Evolutionary conservation across 2,797 vertebrate species (phyloP), one percentile per base, ranked within the genome.

Genomic region (Parauchenoglanis punctatus): DNA sequence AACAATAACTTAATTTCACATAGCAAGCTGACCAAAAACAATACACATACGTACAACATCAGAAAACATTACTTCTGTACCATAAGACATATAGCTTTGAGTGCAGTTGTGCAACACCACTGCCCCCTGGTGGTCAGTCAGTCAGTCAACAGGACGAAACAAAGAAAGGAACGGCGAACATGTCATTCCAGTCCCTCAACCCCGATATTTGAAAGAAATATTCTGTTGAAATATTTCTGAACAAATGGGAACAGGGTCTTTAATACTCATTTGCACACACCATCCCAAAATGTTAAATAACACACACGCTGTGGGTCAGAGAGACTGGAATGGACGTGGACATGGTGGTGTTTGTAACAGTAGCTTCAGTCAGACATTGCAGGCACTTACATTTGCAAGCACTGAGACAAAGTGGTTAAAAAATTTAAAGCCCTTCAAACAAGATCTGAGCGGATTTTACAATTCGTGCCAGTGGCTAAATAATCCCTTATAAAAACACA

Each of bases 1-100:
- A 89, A 91, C 87, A 95, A 95, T 96, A 95, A 96, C 88, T 95
- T 95, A 95, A 95, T 91, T 44, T 90, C 89, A 87, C 85, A 89
- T 87, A 88, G 89, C 90, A 91, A 90, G 88, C 89, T 72, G 81
- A 88, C 88, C 86, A 46, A 17, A 87, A 89, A 85, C 63, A 89
- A 87, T 85, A 31, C 88, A 86, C 75, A 86, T 89, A 87, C 84
- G 72, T 44, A 90, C 28, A 76, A 80, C 25, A 87, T 88, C 61
- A 58, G 72, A 87, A 87, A 78, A 88, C 89, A 86, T 89, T 75
- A 85, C 88, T 85, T 91, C 87, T 87, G 95, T 96, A 96, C 95
- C 96, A 67, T 95, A 73, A 76, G 87, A 92, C 90, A 85, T 84
- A 68, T 89, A 81, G 23, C 80, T 63, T 86, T 15, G 88, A 73